Evolutionary conservation across 2,113 vertebrate species (phyloP), one percentile per base, ranked within the genome.

Genomic region (Caranx melampygus): DNA sequence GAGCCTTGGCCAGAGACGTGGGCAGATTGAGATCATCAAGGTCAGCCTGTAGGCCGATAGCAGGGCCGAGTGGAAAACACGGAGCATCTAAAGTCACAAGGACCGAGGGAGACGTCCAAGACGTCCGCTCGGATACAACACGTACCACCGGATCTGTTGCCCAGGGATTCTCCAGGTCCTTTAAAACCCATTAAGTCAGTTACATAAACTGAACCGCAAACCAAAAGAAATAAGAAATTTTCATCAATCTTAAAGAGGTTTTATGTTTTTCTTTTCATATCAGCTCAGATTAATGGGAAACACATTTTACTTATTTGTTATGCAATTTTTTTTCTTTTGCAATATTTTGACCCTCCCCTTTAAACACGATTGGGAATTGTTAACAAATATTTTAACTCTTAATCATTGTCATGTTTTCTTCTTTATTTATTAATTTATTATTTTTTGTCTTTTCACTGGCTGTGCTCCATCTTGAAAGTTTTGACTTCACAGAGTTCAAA

Each of bases 1-100:
- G 42, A 87, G 52, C 76, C 54, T 92, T 93, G 92, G 92, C 83
- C 73, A 63, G 66, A 68, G 75, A 52, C 81, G 71, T 84, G 90
- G 86, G 69, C 91, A 90, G 80, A 90, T 87, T 90, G 90, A 94
- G 88, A 90, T 93, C 92, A 93, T 94, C 8, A 72, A 91, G 92
- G 92, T 93, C 92, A 91, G 78, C 49, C 10, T 62, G 63, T 37
- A 81, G 79, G 74, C 86, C 37, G 84, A 94, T 92, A 92, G 83
- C 88, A 75, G 66, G 63, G 47, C 70, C 5, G 13, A 61, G 72
- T 85, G 84, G 85, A 90, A 89, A 90, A 82, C 51, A 9, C 60
- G 47, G 37, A 52, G 42, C 18, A 59, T 71, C 66, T 75, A 72
- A 80, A 82, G 69, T 91, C 85, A 84, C 52, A 64, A 57, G 69